phyloP scores from a whole-genome alignment of 2,888 invertebrate genomes.

The Apodemia mormo region DNA sequence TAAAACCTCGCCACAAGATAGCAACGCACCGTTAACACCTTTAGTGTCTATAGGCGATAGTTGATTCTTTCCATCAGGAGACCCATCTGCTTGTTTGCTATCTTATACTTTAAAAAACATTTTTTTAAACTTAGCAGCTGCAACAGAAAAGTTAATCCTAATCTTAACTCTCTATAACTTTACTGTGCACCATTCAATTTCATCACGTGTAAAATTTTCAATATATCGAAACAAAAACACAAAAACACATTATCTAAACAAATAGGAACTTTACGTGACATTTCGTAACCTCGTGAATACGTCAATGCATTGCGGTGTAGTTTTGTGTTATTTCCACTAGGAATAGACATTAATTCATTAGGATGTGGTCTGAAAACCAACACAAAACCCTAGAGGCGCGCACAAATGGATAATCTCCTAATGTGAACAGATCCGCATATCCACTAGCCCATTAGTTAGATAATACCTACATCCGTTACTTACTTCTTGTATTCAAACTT shows the following conservation, averaged over 20 bases:
- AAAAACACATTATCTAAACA: not conserved
- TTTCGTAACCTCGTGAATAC: conserved; percentile 5
- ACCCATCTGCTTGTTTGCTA: no score
- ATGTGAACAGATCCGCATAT: conserved; percentile 30
- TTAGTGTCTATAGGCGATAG: no score
- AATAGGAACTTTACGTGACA: not conserved
- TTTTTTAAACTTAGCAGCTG: no score
- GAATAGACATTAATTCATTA: conserved; percentile 39
- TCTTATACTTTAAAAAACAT: no score
- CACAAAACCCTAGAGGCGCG: conserved; percentile 36
- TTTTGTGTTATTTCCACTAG: conserved; percentile 26
- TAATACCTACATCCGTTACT: conserved; percentile 34
- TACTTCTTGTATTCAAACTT: conserved; percentile 24
- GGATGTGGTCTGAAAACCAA: conserved; percentile 36
- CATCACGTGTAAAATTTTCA: no score
- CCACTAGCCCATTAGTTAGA: conserved; percentile 39
- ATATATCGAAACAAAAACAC: not conserved
- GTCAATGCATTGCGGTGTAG: not conserved
- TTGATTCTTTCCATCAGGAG: no score
- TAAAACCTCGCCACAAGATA: no score
- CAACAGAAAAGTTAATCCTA: no score
- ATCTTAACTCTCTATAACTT: no score
- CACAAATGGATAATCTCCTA: conserved; percentile 38
- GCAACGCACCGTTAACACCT: no score
- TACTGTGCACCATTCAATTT: no score